These are phyloP conservation scores for Gisinianus flammeolus DNA, from an alignment of 2,888 invertebrate genomes.

Conservation along the genomic window DNA sequence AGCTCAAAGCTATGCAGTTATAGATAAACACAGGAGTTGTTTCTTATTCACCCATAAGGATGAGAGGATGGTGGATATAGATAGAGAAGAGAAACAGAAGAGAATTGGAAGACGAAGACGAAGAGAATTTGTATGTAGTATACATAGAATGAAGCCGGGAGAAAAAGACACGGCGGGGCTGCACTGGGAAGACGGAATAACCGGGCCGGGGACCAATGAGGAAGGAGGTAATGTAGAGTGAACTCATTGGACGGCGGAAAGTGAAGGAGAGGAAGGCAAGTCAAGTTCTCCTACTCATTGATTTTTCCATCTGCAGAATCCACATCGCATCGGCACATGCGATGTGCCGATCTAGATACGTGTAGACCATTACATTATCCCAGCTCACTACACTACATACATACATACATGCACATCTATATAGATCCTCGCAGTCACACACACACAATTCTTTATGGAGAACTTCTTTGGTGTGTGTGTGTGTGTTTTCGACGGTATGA, in stretches of 20 bases:
- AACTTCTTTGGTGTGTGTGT: no score
- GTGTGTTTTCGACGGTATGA: no score
- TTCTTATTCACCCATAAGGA: no score
- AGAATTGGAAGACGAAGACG: background rate
- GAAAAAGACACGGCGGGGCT: constrained; percentile 20
- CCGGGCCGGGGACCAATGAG: constrained; percentile 40
- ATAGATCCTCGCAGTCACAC: background rate
- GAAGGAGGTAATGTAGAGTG: constrained; percentile 38
- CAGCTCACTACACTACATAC: constrained; percentile 1
- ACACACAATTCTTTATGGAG: background rate
- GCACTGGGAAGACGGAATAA: constrained; percentile 24
- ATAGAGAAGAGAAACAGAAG: background rate
- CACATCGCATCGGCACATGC: no score
- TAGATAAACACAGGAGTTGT: no score
- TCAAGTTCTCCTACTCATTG: constrained; percentile 53
- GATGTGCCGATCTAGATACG: constrained; percentile 57
- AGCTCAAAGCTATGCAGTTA: no score
- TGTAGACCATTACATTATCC: constrained; percentile 20
- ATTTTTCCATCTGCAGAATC: constrained; percentile 53
- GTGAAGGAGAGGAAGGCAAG: constrained; percentile 26
- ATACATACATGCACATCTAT: background rate
- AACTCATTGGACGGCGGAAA: constrained; percentile 35
- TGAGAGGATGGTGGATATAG: background rate
- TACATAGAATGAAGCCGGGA: background rate
- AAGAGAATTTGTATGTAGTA: background rate